phyloP scores from a whole-genome alignment of 2,113 vertebrate genomes.

The Ptychochromis oligacanthus region DNA sequence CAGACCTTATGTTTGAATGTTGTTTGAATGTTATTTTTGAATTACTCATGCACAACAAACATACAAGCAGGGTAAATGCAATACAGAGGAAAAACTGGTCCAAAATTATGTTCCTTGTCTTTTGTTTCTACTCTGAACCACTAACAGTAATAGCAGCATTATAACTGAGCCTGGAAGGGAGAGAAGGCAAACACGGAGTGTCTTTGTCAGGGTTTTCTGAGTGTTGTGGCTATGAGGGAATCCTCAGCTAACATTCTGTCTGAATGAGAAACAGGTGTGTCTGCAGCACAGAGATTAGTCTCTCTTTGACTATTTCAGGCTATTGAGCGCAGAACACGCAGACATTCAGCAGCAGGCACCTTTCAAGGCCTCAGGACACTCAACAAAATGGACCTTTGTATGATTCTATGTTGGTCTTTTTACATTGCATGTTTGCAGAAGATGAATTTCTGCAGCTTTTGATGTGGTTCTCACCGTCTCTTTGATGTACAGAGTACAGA shows the following conservation, averaged over 20 bases:
- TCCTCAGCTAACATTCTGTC: constrained; percentile 33
- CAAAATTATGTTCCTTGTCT: not conserved
- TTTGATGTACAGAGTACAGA: constrained; percentile 45
- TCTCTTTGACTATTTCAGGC: constrained; percentile 43
- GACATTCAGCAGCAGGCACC: constrained; percentile 42
- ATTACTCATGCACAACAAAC: too few species aligned
- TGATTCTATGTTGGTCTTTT: constrained; percentile 37
- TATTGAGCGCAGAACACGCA: constrained; percentile 53
- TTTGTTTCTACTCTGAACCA: not conserved
- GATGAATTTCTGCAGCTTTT: constrained; percentile 44
- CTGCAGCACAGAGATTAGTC: constrained; percentile 47
- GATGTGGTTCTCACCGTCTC: constrained; percentile 45
- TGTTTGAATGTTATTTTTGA: too few species aligned
- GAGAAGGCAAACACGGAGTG: not conserved
- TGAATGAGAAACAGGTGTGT: constrained; percentile 71
- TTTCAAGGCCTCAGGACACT: constrained; percentile 56
- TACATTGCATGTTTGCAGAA: constrained; percentile 50
- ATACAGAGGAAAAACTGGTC: too few species aligned
- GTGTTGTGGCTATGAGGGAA: constrained; percentile 25
- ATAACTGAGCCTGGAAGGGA: not conserved
- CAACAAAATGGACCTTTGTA: constrained; percentile 56
- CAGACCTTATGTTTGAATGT: too few species aligned
- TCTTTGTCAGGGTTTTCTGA: constrained; percentile 55
- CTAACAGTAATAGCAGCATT: not conserved
- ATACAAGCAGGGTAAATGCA: too few species aligned